These are phyloP conservation scores for Proteles cristata DNA, from an alignment of 2,113 vertebrate species.

Conservation along the genomic window DNA sequence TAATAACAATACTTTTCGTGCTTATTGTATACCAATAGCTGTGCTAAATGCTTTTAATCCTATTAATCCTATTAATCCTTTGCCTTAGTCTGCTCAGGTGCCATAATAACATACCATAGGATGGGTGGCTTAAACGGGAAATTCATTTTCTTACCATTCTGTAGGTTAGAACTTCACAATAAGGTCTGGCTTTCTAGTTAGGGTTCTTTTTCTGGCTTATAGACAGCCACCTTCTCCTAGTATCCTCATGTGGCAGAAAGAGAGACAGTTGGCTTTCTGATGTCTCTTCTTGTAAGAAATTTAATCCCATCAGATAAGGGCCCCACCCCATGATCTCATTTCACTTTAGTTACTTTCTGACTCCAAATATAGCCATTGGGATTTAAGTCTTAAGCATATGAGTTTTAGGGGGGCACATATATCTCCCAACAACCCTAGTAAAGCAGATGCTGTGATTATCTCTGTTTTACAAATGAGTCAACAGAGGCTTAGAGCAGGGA, in stretches of 20 bases:
- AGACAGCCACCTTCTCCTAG: not conserved
- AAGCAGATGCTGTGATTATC: not conserved
- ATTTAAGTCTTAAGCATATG: not conserved
- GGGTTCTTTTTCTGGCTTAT: not conserved
- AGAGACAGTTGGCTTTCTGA: not conserved
- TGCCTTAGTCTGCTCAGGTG: not conserved
- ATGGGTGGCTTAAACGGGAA: not conserved
- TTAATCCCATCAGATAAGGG: not conserved
- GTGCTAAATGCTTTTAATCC: not conserved
- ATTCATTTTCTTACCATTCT: not conserved
- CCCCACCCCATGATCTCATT: not conserved
- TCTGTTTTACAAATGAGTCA: not conserved
- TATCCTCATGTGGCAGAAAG: not conserved
- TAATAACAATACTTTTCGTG: not conserved
- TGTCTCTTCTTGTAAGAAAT: not conserved
- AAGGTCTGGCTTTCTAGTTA: not conserved
- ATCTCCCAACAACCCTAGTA: not conserved
- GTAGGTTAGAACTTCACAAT: not conserved
- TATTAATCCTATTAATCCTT: not conserved
- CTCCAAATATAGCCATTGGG: not conserved
- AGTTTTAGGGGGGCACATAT: not conserved
- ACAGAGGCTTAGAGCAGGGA: not conserved
- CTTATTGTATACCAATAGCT: not conserved
- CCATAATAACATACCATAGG: not conserved
- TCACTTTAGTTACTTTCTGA: not conserved